Base-by-base conservation (phyloP, 1,140 invertebrate genomes). In the Pseudachorutes palmiensis region DNA sequence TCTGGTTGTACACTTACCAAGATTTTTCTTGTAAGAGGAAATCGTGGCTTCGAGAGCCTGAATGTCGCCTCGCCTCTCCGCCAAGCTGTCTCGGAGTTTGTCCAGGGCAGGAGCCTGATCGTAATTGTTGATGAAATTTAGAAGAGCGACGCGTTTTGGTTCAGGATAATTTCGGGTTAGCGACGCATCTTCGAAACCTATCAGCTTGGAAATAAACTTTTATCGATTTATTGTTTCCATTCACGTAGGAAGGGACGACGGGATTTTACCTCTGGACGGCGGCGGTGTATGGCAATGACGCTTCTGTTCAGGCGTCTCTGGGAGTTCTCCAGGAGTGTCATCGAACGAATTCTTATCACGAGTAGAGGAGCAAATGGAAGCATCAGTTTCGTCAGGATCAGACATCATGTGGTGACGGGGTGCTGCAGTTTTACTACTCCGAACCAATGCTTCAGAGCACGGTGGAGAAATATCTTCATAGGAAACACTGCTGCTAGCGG, bases 41-140 rank as follows among this genome's bases (percentile, higher is more conserved):
- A 71, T 31, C 1, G 51, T 57, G 19, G 48, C 51, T 28, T 71
- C 30, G 26, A 69, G 60, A 12, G 2, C 19, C 14, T 55, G n/a
- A 48, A 71, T 28, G 41, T 71, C 70, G 19, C 64, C 67, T 45
- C 32, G 30, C 22, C 57, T 63, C 19, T 68, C 62, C 29, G 30
- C 26, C 2, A 70, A 41, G 9, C 57, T 67, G 5, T 12, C 29
- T 19, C 67, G 60, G 9, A 58, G 36, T 14, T 36, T 32, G 5
- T 64, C 45, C 3, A 69, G 33, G 1, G 48, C 28, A 1, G 60
- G 32, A 24, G 1, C 9, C 19, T 49, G 67, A 1, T 65, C 24
- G 24, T 68, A 67, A 12, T 41, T 45, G 14, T 30, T 62, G 16
- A 71, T 24, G 51, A 65, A 73, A 24, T n/a, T 62, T n/a, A 68